phyloP scores from a whole-genome alignment of 2,797 vertebrate species.

The Acanthurus lineatus region DNA sequence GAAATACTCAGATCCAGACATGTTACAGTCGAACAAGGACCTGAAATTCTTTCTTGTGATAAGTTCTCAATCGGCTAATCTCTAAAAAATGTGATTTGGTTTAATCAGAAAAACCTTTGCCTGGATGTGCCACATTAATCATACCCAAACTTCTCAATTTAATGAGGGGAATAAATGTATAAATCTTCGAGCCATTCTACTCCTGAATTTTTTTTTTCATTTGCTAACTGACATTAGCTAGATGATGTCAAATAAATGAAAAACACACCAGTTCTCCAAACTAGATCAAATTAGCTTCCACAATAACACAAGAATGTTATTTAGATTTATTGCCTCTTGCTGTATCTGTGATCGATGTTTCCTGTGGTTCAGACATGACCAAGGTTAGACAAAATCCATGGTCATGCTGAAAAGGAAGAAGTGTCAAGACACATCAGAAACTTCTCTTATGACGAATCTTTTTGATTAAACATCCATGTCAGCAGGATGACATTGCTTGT shows the following conservation, averaged over 20 bases:
- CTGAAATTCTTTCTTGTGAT: constrained; percentile 1
- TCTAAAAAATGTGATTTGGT: not conserved
- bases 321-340: not conserved
- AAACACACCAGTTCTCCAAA: not conserved
- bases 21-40: constrained; percentile 9
- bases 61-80: not conserved
- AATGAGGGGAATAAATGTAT: not conserved
- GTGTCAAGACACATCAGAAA: not conserved
- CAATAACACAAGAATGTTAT: not conserved
- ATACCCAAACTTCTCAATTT: not conserved
- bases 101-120: not conserved
- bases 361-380: not conserved
- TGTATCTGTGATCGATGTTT: not conserved
- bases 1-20: not conserved
- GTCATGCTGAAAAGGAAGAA: not conserved
- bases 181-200: not conserved
- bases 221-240: not conserved
- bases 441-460: not conserved
- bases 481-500: not conserved
- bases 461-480: not conserved
- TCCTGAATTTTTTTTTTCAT: not conserved
- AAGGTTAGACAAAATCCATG: not conserved
- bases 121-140: not conserved
- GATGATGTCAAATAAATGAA: not conserved
- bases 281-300: constrained; percentile 5